Conservation (phyloP, 2,797 vertebrate genomes). For the Clarias pachynema region DNA sequence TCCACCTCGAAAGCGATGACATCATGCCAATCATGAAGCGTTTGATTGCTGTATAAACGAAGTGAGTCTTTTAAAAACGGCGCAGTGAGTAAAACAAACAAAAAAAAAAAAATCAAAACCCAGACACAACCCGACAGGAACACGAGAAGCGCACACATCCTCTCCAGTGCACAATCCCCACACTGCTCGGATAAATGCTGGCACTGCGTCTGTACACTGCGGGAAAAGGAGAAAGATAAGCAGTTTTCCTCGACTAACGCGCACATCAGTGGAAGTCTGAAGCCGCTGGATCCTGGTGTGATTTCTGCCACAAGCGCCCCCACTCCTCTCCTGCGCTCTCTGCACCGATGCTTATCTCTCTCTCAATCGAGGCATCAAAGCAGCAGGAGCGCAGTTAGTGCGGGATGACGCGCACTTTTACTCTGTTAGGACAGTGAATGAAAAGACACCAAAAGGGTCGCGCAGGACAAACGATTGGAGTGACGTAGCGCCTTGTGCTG, state of each 20-base stretch:
- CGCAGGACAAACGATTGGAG: constrained; percentile 64
- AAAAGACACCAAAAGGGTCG: constrained; percentile 40
- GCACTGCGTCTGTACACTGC: constrained; percentile 79
- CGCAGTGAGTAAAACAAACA: neutral
- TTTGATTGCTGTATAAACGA: constrained; percentile 12
- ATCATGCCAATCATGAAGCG: constrained; percentile 52
- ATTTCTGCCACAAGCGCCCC: neutral
- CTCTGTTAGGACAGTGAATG: neutral
- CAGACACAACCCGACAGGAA: neutral
- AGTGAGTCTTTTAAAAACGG: constrained; percentile 23
- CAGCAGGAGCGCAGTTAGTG: constrained; percentile 26
- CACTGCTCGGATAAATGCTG: constrained; percentile 43
- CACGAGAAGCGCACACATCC: neutral
- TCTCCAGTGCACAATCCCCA: neutral
- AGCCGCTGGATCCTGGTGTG: neutral
- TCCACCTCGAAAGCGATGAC: constrained; percentile 48
- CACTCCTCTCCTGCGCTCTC: neutral
- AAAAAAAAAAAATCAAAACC: neutral
- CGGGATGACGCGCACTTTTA: neutral
- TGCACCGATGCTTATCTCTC: constrained; percentile 9
- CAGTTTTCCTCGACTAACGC: constrained; percentile 34
- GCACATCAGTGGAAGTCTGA: neutral
- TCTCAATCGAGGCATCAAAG: constrained; percentile 44
- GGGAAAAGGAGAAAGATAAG: constrained; percentile 47
- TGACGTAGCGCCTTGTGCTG: constrained; percentile 73